These are phyloP conservation scores for Poliocrania exsul DNA, from an alignment of 2,797 vertebrate species.

Conservation along the genomic window DNA sequence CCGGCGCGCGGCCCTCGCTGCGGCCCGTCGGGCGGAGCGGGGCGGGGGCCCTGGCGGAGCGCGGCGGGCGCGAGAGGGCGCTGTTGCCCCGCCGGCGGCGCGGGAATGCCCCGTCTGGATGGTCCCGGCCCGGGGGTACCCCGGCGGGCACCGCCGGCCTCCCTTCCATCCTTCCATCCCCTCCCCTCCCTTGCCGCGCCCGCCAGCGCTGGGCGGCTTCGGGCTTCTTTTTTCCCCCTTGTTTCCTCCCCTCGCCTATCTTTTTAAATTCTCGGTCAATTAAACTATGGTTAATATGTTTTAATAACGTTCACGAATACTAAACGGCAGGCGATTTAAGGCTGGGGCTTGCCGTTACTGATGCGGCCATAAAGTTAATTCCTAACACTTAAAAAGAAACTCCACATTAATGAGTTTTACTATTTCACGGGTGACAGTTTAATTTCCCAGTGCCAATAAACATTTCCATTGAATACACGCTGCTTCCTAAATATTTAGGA, in stretches of 20 bases:
- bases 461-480: constrained; percentile 43
- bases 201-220: neutral
- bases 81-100: neutral
- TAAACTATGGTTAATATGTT: constrained; percentile 63
- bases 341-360: constrained; percentile 33
- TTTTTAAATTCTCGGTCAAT: neutral
- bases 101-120: neutral
- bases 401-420: constrained; percentile 70
- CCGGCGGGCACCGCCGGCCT: neutral
- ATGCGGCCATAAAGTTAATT: constrained; percentile 63
- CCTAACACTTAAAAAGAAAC: constrained; percentile 69
- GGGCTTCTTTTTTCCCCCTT: too few relatives aligned
- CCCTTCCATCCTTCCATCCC: neutral
- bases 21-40: neutral
- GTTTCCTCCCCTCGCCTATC: fast-evolving
- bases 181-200: too few relatives aligned
- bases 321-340: constrained; percentile 55
- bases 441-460: constrained; percentile 68
- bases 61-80: neutral
- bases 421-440: constrained; percentile 73
- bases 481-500: constrained; percentile 72
- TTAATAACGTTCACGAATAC: constrained; percentile 47
- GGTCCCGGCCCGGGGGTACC: neutral
- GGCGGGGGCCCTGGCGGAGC: neutral
- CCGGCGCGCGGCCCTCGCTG: neutral